These are phyloP conservation scores for Ifrita kowaldi DNA, from an alignment of 2,113 vertebrate species.

Conservation along the genomic window DNA sequence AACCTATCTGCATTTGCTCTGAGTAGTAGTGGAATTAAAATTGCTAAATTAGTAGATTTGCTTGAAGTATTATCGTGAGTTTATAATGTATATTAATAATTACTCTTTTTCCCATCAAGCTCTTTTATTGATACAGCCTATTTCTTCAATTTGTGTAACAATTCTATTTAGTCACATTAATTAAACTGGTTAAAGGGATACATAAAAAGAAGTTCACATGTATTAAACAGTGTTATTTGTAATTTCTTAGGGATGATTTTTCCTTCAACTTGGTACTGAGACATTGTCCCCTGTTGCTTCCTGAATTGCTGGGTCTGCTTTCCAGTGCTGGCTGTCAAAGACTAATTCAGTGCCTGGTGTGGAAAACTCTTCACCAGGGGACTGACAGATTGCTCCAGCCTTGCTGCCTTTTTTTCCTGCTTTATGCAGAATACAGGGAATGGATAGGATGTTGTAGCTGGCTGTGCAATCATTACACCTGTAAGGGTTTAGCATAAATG, in stretches of 20 bases:
- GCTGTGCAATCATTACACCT: background rate
- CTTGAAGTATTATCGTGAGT: background rate
- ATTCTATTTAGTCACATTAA: background rate
- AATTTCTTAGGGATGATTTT: background rate
- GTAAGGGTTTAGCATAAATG: background rate
- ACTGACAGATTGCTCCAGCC: background rate
- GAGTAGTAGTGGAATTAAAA: background rate
- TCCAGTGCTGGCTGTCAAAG: background rate
- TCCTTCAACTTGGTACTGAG: background rate
- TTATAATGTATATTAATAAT: background rate
- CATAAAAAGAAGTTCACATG: background rate
- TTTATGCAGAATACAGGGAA: background rate
- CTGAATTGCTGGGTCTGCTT: background rate
- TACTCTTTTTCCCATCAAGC: background rate
- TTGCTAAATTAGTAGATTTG: background rate
- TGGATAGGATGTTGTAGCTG: background rate
- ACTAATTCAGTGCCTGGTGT: background rate
- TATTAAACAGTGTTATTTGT: background rate
- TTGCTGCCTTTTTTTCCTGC: background rate
- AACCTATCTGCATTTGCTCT: background rate
- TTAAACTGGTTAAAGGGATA: background rate
- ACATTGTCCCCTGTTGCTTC: background rate
- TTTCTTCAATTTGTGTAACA: background rate
- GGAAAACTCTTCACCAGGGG: background rate
- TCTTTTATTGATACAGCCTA: background rate